These are phyloP conservation scores for Andrena camellia DNA, from an alignment of 2,888 invertebrate species.

Conservation along the genomic window DNA sequence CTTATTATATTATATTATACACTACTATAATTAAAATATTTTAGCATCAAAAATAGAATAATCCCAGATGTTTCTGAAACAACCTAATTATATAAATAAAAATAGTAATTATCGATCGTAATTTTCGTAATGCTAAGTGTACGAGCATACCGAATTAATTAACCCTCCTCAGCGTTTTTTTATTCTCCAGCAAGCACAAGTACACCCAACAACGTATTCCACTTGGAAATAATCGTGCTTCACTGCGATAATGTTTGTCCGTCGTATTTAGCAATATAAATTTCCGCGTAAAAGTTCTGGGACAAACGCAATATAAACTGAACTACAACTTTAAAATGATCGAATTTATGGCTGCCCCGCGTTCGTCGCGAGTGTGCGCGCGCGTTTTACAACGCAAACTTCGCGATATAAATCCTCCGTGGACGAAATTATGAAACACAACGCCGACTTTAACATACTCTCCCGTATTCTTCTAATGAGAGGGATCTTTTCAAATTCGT, in stretches of 20 bases:
- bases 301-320: conserved; percentile 28
- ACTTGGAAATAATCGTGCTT: conserved; percentile 1
- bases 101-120: neutral
- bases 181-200: neutral
- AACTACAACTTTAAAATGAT: conserved; percentile 54
- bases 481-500: neutral
- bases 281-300: conserved; percentile 22
- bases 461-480: neutral
- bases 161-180: neutral
- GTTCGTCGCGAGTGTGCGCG: conserved; percentile 1
- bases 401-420: conserved; percentile 30
- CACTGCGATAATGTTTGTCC: conserved; percentile 1
- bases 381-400: conserved; percentile 41
- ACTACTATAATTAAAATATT: no score
- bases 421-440: conserved; percentile 45
- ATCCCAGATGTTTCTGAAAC: neutral
- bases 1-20: no score
- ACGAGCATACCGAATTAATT: conserved; percentile 2
- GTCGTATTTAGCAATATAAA: conserved; percentile 41
- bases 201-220: neutral
- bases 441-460: conserved; percentile 23
- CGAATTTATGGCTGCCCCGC: conserved; percentile 47
- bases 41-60: no score
- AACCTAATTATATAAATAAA: neutral
- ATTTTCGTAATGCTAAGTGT: neutral